phyloP scores from a whole-genome alignment of 1,140 invertebrate species.

The Dreissena rostriformis region DNA sequence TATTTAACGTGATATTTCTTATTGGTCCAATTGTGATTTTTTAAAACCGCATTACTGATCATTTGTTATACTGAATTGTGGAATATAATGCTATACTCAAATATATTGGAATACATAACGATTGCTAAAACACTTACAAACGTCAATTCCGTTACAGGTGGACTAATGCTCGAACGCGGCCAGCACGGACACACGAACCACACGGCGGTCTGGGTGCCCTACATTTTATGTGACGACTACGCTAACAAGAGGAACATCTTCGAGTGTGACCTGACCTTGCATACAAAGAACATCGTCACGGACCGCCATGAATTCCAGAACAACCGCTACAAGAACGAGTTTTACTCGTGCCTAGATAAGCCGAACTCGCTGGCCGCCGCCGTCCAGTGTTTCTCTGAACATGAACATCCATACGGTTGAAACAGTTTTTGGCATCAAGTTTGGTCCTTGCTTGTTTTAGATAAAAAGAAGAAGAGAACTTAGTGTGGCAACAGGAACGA shows the following conservation, averaged over 20 bases:
- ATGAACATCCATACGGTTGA: not conserved
- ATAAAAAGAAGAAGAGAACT: too few relatives aligned
- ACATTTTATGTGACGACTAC: slow-evolving; percentile 20
- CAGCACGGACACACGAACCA: not conserved
- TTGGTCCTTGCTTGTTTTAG: too few relatives aligned
- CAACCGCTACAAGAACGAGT: slow-evolving; percentile 33
- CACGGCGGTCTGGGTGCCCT: slow-evolving; percentile 42
- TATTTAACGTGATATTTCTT: too few relatives aligned
- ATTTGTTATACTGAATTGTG: too few relatives aligned
- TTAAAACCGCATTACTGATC: too few relatives aligned
- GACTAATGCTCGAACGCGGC: slow-evolving; percentile 6
- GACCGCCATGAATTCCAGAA: slow-evolving; percentile 3
- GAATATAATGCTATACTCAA: too few relatives aligned
- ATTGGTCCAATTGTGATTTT: too few relatives aligned
- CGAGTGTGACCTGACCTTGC: slow-evolving; percentile 33
- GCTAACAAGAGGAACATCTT: slow-evolving; percentile 3
- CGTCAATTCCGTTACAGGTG: not conserved
- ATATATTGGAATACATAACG: too few relatives aligned
- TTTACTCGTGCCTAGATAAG: slow-evolving; percentile 31
- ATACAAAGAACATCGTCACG: slow-evolving; percentile 25
- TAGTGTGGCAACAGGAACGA: too few relatives aligned
- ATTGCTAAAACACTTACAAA: too few relatives aligned
- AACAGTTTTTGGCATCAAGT: too few relatives aligned
- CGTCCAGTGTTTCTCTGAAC: slow-evolving; percentile 31
- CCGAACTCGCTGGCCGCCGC: slow-evolving; percentile 35